These are phyloP conservation scores for Cavia aperea DNA, from an alignment of 2,113 vertebrate species.

Conservation along the genomic window DNA sequence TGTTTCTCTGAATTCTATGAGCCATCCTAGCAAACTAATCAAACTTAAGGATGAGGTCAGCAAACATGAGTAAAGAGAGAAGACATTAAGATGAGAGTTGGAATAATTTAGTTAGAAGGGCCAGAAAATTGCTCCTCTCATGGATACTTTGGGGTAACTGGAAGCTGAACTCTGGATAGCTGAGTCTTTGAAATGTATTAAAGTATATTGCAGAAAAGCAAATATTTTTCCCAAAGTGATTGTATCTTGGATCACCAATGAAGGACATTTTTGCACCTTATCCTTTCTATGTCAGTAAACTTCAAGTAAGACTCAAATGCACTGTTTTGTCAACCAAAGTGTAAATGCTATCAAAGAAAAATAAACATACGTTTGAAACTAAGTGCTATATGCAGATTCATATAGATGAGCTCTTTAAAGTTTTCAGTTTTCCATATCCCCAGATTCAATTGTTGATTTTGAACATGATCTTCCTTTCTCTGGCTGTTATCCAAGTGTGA, in stretches of 20 bases:
- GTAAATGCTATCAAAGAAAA: not conserved
- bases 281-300: slow-evolving; percentile 2
- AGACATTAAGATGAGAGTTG: not conserved
- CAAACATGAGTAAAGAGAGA: not conserved
- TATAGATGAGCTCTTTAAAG: not conserved
- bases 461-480: not conserved
- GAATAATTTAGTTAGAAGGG: slow-evolving; percentile 17
- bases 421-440: not conserved
- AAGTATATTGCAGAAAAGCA: slow-evolving; percentile 46
- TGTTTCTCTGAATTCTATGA: too few species aligned
- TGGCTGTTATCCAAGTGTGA: not conserved
- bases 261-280: not conserved
- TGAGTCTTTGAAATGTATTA: slow-evolving; percentile 26
- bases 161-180: not conserved
- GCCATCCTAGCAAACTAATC: too few species aligned
- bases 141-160: not conserved
- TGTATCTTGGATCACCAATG: not conserved
- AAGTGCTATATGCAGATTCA: slow-evolving; percentile 1
- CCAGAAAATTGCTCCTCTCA: not conserved
- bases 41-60: too few species aligned
- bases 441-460: not conserved
- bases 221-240: slow-evolving; percentile 30
- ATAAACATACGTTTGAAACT: not conserved
- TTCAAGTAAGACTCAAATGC: not conserved
- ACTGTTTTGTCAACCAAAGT: slow-evolving; percentile 13